Percentiles rank a stretch among this genome's conserved stretches.
These are phyloP conservation scores for Rambutsinella grinnellia DNA, from an alignment of 2,888 invertebrate genomes.

Conservation along the genomic window DNA sequence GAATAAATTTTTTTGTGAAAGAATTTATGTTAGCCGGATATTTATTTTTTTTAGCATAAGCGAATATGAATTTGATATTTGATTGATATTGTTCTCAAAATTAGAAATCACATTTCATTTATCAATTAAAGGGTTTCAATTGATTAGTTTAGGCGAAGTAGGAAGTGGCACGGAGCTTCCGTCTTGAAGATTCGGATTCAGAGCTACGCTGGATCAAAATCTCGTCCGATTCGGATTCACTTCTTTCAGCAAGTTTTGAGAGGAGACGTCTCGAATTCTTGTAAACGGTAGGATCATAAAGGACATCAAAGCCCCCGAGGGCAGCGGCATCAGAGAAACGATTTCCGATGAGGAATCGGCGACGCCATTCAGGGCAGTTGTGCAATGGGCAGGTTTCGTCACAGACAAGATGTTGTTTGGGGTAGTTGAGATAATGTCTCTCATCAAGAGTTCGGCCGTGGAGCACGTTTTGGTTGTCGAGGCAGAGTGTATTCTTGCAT, in stretches of 20 bases:
- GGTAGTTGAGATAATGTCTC: conserved; percentile 44
- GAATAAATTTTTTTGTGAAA: too few relatives aligned
- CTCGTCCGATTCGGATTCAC: conserved; percentile 47
- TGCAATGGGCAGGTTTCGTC: conserved; percentile 45
- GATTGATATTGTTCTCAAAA: too few relatives aligned
- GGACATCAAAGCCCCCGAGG: conserved; percentile 58
- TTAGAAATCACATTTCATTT: too few relatives aligned
- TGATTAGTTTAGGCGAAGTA: not conserved
- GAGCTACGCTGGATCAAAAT: conserved; percentile 33
- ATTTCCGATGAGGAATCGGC: conserved; percentile 57
- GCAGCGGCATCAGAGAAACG: conserved; percentile 56
- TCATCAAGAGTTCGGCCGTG: conserved; percentile 41
- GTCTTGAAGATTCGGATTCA: conserved; percentile 39
- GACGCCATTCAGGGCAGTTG: conserved; percentile 44
- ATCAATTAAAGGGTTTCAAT: too few relatives aligned
- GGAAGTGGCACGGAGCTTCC: conserved; percentile 23
- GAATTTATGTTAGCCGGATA: too few relatives aligned
- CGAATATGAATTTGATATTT: too few relatives aligned
- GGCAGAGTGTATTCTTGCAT: conserved; percentile 29
- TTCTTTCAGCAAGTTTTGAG: conserved; percentile 33
- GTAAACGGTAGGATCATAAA: conserved; percentile 52
- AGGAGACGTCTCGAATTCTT: conserved; percentile 30
- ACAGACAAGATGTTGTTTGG: conserved; percentile 55
- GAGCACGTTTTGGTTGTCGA: conserved; percentile 30
- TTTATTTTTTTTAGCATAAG: too few relatives aligned